Conservation (phyloP, 1,140 invertebrate species). For the Calliopsis andreniformis region DNA sequence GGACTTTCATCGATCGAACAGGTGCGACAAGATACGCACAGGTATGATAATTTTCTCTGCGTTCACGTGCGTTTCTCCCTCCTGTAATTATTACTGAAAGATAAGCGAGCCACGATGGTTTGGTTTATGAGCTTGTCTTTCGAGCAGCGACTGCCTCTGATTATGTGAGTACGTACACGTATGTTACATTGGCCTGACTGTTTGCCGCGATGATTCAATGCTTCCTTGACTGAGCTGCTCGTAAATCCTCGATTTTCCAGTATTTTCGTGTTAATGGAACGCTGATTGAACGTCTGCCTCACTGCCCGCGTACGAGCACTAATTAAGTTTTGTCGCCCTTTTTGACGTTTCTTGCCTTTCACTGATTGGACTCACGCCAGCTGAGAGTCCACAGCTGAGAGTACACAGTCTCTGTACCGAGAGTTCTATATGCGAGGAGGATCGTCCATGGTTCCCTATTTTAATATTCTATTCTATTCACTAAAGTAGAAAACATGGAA, state of each 20-base stretch:
- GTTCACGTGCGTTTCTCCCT: conserved; percentile 13
- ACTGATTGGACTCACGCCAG: too few relatives aligned
- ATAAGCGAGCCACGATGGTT: conserved; percentile 28
- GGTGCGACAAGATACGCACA: not conserved
- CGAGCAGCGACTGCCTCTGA: conserved; percentile 39
- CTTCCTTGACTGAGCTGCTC: conserved; percentile 4
- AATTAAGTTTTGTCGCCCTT: too few relatives aligned
- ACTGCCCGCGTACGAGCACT: accelerated
- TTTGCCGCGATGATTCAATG: conserved; percentile 31
- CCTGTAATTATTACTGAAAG: conserved; percentile 45
- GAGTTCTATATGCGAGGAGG: too few relatives aligned
- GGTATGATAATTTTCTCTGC: conserved; percentile 34
- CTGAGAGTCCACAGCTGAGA: too few relatives aligned
- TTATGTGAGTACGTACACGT: conserved; percentile 11
- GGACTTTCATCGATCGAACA: conserved; percentile 12
- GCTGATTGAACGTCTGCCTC: conserved; percentile 25
- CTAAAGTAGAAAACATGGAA: too few relatives aligned
- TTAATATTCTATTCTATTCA: too few relatives aligned
- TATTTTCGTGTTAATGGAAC: not conserved
- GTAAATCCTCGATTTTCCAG: conserved; percentile 29
- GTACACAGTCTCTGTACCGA: too few relatives aligned
- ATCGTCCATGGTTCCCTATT: too few relatives aligned
- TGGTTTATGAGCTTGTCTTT: conserved; percentile 47
- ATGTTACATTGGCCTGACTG: conserved; percentile 29
- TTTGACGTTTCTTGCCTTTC: too few relatives aligned